phyloP scores from a whole-genome alignment of 2,888 invertebrate species.

The Clanis bilineata region DNA sequence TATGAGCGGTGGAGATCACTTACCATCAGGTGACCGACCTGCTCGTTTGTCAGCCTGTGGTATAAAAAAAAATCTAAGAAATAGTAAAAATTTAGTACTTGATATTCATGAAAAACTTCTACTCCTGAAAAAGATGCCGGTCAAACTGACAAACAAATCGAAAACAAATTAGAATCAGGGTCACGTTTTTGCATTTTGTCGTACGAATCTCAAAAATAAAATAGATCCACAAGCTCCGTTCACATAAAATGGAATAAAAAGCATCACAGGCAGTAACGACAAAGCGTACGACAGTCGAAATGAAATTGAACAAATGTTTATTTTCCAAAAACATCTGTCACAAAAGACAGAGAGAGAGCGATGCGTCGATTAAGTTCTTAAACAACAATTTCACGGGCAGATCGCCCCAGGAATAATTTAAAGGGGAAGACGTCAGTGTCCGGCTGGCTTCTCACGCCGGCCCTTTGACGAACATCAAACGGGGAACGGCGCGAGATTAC shows the following conservation, averaged over 20 bases:
- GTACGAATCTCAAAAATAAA: too few relatives aligned
- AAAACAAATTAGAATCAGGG: too few relatives aligned
- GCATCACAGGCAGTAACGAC: neutral
- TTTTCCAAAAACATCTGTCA: constrained; percentile 44
- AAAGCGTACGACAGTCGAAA: constrained; percentile 15
- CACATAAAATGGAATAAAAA: neutral
- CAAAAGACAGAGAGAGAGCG: constrained; percentile 54
- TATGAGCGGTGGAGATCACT: too few relatives aligned
- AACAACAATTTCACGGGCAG: constrained; percentile 63
- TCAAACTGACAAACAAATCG: too few relatives aligned
- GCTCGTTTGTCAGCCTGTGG: too few relatives aligned
- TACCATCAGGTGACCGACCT: too few relatives aligned
- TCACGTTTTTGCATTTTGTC: too few relatives aligned
- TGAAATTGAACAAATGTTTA: constrained; percentile 47
- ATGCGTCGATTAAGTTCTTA: constrained; percentile 62
- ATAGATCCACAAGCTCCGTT: neutral
- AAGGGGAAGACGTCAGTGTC: constrained; percentile 39
- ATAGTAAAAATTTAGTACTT: too few relatives aligned
- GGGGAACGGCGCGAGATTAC: constrained; percentile 65
- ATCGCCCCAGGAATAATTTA: constrained; percentile 61
- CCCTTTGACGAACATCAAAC: constrained; percentile 68
- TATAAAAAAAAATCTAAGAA: too few relatives aligned
- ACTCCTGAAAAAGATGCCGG: too few relatives aligned
- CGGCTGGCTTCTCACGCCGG: constrained; percentile 51
- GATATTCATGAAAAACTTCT: too few relatives aligned